These are phyloP conservation scores for Pterostichus madidus DNA, from an alignment of 2,888 invertebrate genomes.

Conservation along the genomic window DNA sequence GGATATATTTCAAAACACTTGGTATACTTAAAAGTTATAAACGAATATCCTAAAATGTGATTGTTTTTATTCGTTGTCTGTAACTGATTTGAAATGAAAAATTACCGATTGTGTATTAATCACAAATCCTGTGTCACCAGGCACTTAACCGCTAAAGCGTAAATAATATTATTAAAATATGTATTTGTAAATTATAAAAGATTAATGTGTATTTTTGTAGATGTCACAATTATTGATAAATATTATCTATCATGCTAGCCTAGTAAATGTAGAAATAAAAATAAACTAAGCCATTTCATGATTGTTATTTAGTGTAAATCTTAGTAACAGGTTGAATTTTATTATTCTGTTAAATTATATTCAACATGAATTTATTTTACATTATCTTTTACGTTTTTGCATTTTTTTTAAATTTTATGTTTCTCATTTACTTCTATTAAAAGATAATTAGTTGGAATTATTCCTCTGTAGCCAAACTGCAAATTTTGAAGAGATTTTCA, in stretches of 20 bases:
- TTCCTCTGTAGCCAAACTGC: no score
- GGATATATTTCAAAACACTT: background rate
- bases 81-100: conserved; percentile 2
- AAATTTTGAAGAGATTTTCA: no score
- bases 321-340: no score
- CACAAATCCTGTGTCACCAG: conserved; percentile 23
- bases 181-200: conserved; percentile 67
- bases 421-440: no score
- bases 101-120: conserved; percentile 49
- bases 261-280: conserved; percentile 63
- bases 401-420: no score
- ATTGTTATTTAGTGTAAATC: no score
- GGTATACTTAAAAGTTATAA: no score
- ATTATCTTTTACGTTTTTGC: no score
- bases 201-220: conserved; percentile 74
- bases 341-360: no score
- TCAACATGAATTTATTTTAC: no score
- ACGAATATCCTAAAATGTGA: background rate
- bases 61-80: conserved; percentile 29
- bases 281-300: conserved; percentile 11
- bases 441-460: no score
- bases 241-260: conserved; percentile 63
- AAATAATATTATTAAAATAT: conserved; percentile 65
- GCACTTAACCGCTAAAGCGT: conserved; percentile 53
- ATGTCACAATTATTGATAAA: conserved; percentile 70